Percentiles rank a stretch among this genome's conserved stretches.
Conservation (phyloP, 2,888 invertebrate species). For the Lathronympha strigana region DNA sequence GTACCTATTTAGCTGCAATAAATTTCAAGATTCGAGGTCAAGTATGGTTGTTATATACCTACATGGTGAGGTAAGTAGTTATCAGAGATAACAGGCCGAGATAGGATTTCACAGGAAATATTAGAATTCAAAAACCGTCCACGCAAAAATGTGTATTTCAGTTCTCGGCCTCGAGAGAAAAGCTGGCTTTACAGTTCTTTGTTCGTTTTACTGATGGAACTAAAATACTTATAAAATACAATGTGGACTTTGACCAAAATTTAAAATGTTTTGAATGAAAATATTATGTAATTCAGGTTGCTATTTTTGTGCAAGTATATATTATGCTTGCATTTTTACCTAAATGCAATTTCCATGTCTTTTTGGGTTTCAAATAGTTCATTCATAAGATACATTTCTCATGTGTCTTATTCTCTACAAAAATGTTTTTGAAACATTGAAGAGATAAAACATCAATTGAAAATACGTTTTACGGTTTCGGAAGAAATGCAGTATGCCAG, state of each 20-base stretch:
- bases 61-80: no score
- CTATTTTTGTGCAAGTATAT: background rate
- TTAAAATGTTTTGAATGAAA: conserved; percentile 4
- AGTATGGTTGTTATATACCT: no score
- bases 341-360: background rate
- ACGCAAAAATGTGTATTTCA: conserved; percentile 11
- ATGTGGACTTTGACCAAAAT: conserved; percentile 5
- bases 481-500: no score
- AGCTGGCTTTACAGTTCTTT: conserved; percentile 27
- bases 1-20: no score
- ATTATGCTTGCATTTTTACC: background rate
- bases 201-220: conserved; percentile 21
- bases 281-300: background rate
- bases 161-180: conserved; percentile 26
- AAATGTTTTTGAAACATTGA: no score
- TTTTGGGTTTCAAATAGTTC: background rate
- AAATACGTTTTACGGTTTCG: no score
- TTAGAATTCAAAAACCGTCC: conserved; percentile 15
- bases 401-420: no score
- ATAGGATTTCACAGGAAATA: conserved; percentile 2
- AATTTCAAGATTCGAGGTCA: no score
- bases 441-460: no score
- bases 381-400: background rate
- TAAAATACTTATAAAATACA: conserved; percentile 29
- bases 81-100: background rate